Percentiles rank a stretch among this genome's conserved stretches.
phyloP scores from a whole-genome alignment of 2,888 invertebrate species.

The Netelia melanura region DNA sequence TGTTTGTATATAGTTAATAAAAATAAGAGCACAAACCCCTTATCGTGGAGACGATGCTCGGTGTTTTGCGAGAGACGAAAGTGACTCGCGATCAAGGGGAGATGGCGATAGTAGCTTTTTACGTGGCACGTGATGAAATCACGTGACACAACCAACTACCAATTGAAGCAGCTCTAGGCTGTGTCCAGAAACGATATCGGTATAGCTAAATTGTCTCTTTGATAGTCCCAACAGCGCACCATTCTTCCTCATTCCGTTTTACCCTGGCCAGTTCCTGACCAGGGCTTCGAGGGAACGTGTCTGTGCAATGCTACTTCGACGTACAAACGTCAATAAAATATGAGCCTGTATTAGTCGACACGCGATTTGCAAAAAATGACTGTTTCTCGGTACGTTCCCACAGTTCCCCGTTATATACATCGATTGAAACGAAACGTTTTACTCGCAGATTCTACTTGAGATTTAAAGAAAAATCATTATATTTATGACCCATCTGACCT shows the following conservation, averaged over 20 bases:
- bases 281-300: too few species aligned
- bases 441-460: neutral
- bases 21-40: slow-evolving; percentile 19
- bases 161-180: too few species aligned
- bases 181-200: too few species aligned
- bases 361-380: slow-evolving; percentile 1
- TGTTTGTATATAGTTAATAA: slow-evolving; percentile 56
- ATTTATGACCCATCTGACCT: neutral
- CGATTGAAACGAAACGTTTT: neutral
- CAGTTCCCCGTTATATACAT: neutral
- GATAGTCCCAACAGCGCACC: too few species aligned
- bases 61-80: slow-evolving; percentile 5
- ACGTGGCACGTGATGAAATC: slow-evolving; percentile 64
- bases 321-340: slow-evolving; percentile 40
- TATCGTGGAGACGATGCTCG: slow-evolving; percentile 17
- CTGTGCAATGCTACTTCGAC: neutral
- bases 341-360: neutral
- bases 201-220: too few species aligned
- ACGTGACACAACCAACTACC: slow-evolving; percentile 38
- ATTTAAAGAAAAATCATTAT: neutral
- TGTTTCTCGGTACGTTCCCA: neutral
- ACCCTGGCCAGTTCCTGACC: too few species aligned
- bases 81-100: slow-evolving; percentile 22
- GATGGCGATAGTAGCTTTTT: slow-evolving; percentile 34
- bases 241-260: too few species aligned